Evolutionary conservation across 2,888 invertebrate genomes (phyloP), one percentile per base, ranked within the genome.

Genomic region (Scaptomyza caliginosa): DNA sequence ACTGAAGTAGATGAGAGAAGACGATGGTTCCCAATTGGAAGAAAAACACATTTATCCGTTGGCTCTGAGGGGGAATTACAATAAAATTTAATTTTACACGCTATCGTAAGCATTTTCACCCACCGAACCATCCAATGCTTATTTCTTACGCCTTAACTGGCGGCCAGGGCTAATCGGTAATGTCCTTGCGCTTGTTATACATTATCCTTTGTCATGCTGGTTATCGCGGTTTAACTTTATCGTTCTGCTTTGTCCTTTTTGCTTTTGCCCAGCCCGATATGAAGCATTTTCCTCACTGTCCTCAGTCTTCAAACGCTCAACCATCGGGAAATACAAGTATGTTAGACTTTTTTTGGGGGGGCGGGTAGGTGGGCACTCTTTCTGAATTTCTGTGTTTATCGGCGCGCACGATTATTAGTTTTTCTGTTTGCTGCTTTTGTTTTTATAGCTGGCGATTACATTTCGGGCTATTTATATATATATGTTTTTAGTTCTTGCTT

Each of bases 201-300:
- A 68, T 77, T 87, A 77, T 81, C 86, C 85, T 87, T 87, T 75
- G 76, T 82, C 88, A 85, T 87, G 70, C 79, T 86, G 83, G 86
- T 82, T 83, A 83, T 86, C 88, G 82, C 79, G 82, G 88, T 82
- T 83, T 76, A 82, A 86, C 79, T 87, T 83, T 85, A 82, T 82
- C 82, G 87, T 81, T 72, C 70, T 68, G 65, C 69, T 64, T 70
- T 68, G 65, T 73, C 39, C 59, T 36, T 6, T n/a, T 55, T 55
- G 43, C 58, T 55, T 13, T 23, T 43, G 36, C 21, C 49, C 45
- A 51, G 32, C 24, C 19, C 46, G n/a, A 62, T 74, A 62, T 57
- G 57, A 74, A 67, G 51, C 74, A 69, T 74, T 70, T 70, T 60
- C 68, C 50, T 50, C 30, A 19, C 39, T 45, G 16, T 8, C 19